These are phyloP conservation scores for Ornithoptera priamus DNA, from an alignment of 2,888 invertebrate species.

Conservation along the genomic window DNA sequence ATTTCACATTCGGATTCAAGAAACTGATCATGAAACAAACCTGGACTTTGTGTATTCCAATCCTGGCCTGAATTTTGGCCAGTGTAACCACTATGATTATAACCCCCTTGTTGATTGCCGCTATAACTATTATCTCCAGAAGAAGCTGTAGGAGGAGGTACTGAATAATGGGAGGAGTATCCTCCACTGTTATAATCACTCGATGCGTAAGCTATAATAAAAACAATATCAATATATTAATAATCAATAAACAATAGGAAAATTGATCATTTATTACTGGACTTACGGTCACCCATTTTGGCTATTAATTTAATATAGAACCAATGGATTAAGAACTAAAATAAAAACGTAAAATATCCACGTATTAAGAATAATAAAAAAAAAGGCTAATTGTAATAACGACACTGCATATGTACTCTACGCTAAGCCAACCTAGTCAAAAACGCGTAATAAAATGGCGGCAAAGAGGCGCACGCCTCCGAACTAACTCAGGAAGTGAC, in stretches of 20 bases:
- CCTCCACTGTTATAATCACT: slow-evolving; percentile 68
- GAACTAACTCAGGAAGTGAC: slow-evolving; percentile 21
- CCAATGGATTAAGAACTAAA: neutral
- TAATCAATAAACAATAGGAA: slow-evolving; percentile 3
- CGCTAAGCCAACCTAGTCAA: slow-evolving; percentile 9
- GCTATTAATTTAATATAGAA: neutral
- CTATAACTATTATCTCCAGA: slow-evolving; percentile 65
- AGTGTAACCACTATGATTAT: slow-evolving; percentile 58
- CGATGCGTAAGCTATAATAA: slow-evolving; percentile 56
- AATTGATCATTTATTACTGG: slow-evolving; percentile 8
- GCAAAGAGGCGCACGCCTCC: slow-evolving; percentile 22
- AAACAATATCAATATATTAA: neutral
- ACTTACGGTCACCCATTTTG: slow-evolving; percentile 54
- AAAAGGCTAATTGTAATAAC: neutral
- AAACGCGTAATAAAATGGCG: slow-evolving; percentile 27
- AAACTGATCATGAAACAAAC: slow-evolving; percentile 35
- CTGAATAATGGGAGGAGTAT: slow-evolving; percentile 70
- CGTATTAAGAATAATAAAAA: neutral
- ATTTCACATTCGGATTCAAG: neutral
- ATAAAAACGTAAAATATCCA: neutral
- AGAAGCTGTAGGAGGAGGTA: slow-evolving; percentile 67
- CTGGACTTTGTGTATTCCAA: slow-evolving; percentile 62
- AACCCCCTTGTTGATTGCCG: slow-evolving; percentile 51
- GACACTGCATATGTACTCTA: neutral
- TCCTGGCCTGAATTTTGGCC: slow-evolving; percentile 56